Conservation (phyloP, 2,888 invertebrate species). For the Electrophaes corylata region DNA sequence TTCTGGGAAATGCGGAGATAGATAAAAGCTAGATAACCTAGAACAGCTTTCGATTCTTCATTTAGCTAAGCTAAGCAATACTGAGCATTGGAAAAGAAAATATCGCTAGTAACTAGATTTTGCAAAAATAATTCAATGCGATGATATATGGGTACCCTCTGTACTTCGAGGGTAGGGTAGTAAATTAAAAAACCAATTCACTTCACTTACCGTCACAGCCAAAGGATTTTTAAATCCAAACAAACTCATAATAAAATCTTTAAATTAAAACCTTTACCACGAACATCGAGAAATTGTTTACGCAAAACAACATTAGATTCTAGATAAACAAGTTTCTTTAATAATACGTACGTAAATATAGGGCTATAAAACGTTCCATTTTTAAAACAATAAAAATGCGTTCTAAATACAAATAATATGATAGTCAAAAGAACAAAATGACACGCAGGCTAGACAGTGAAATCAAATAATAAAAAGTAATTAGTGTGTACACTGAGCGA, state of each 20-base stretch:
- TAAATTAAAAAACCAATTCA: too few relatives aligned
- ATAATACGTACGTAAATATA: too few relatives aligned
- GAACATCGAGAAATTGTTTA: not conserved
- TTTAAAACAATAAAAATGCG: not conserved
- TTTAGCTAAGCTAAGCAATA: not conserved
- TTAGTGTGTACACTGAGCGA: constrained; percentile 6
- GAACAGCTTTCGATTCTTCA: not conserved
- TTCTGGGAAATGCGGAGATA: constrained; percentile 11
- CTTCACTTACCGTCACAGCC: too few relatives aligned
- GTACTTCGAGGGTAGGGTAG: too few relatives aligned
- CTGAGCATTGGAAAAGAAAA: too few relatives aligned
- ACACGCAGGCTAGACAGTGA: not conserved
- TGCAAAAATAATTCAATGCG: too few relatives aligned
- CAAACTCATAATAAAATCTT: not conserved
- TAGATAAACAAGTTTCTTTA: not conserved
- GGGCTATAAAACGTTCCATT: not conserved
- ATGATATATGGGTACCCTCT: too few relatives aligned
- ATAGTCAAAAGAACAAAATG: not conserved
- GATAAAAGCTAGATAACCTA: not conserved
- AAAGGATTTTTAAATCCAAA: not conserved
- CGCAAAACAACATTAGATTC: not conserved
- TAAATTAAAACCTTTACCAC: not conserved
- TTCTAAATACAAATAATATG: not conserved
- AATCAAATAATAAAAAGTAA: constrained; percentile 6
- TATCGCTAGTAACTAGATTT: too few relatives aligned